These are phyloP conservation scores for Dasyornis broadbenti DNA, from an alignment of 2,113 vertebrate species.

Conservation along the genomic window DNA sequence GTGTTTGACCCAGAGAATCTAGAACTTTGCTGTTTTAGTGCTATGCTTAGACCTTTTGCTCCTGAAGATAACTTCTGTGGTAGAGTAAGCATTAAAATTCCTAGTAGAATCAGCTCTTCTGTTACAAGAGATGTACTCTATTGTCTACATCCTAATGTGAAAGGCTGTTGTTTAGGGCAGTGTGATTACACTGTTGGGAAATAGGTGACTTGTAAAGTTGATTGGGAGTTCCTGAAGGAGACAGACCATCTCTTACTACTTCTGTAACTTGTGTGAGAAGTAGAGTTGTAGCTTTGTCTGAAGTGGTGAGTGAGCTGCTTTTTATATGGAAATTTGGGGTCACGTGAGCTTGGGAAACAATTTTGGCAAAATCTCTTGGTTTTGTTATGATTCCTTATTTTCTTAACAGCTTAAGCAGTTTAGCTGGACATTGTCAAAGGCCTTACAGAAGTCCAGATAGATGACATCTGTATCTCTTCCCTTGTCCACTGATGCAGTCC, in stretches of 20 bases:
- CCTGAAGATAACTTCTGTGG: neutral
- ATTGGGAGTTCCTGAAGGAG: neutral
- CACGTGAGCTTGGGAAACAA: neutral
- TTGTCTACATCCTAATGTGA: neutral
- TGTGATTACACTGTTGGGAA: neutral
- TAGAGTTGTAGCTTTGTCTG: neutral
- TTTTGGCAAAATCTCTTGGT: neutral
- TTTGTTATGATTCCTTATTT: neutral
- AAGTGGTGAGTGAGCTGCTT: neutral
- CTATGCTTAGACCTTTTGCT: neutral
- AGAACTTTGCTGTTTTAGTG: neutral
- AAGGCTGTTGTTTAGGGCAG: neutral
- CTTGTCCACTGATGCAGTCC: neutral
- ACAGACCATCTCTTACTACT: neutral
- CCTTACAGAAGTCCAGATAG: neutral
- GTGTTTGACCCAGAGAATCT: neutral
- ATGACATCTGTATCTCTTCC: neutral
- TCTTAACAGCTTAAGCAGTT: neutral
- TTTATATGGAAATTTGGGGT: neutral
- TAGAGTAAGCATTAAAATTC: neutral
- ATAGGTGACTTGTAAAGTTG: neutral
- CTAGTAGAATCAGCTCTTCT: neutral
- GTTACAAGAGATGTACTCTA: neutral
- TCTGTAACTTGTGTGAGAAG: neutral
- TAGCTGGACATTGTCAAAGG: neutral